phyloP scores from a whole-genome alignment of 2,797 vertebrate species.

The Chloroceryle amazona region DNA sequence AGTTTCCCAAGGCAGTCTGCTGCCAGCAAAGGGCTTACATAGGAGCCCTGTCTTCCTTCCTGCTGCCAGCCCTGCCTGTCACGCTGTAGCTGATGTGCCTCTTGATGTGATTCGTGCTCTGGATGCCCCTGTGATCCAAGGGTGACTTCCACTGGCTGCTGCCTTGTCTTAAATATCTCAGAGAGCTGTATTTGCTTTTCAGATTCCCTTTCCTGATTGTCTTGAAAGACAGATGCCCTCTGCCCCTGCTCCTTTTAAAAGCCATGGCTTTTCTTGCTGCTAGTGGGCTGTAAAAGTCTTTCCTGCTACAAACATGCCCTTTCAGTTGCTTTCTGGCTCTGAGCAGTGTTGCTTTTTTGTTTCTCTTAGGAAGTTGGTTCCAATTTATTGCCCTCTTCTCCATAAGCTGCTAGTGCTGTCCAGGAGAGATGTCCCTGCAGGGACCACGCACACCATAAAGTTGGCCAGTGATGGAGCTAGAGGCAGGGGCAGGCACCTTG shows the following conservation, averaged over 20 bases:
- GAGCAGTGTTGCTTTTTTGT: neutral
- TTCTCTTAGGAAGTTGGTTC: neutral
- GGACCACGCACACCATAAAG: neutral
- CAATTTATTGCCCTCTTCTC: neutral
- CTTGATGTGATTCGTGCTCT: neutral
- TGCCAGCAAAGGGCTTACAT: neutral
- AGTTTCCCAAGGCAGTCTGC: conserved; percentile 15
- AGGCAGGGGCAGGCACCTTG: neutral
- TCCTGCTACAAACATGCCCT: conserved; percentile 32
- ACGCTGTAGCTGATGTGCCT: neutral
- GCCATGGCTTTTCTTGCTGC: neutral
- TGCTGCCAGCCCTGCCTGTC: neutral
- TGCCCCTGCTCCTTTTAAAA: neutral
- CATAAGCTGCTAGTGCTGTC: neutral
- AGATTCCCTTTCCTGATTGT: conserved; percentile 22
- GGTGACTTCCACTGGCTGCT: neutral
- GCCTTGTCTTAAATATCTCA: neutral
- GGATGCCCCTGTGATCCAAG: neutral
- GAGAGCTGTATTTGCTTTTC: conserved; percentile 7
- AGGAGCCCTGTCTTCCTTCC: neutral
- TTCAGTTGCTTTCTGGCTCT: conserved; percentile 15
- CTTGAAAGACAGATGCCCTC: conserved; percentile 17
- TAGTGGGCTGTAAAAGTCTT: neutral
- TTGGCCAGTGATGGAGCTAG: neutral
- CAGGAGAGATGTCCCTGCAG: neutral